Base-by-base conservation (phyloP, 2,113 vertebrate species). In the Microtus pennsylvanicus region DNA sequence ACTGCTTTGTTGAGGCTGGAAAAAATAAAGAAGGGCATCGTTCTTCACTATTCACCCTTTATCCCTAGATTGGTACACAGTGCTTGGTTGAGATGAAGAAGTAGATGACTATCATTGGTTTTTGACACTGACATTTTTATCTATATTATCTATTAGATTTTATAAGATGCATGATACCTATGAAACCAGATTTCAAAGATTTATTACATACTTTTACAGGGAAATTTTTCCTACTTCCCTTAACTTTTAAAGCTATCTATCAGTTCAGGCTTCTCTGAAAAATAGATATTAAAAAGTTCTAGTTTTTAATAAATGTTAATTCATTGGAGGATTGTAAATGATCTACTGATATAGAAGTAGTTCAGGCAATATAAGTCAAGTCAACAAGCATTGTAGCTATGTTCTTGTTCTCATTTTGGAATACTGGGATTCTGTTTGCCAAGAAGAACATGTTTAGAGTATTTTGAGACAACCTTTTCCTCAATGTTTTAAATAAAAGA, bases 261-360 rank as follows among this genome's bases (percentile, higher is more conserved):
- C 52, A 90, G 14, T 80, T 93, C 30, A 52, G 58, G 58, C 63
- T 87, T 61, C 38, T 86, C 28, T 78, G 67, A 89, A 94, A 94
- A 94, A 50, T 22, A 30, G n/a, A 11, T 61, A 30, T 91, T 75
- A 87, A 21, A 76, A 81, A 88, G 83, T 80, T 24, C 2, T 87
- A 13, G 4, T 65, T 93, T 88, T 67, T 82, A n/a, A 35, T 58
- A 5, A 13, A n/a, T 63, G 42, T 14, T 58, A 22, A 87, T 96
- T 83, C 24, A 42, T 76, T 94, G n/a, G 67, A 95, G 1, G 6
- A 2, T 81, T 86, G 6, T 91, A 82, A 47, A 92, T 76, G 82
- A 80, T 81, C 21, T 95, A 55, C 47, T 90, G n/a, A 63, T 85
- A 80, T 72, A 72, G 13, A 52, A 94, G 28, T 30, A 52, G 65